These are phyloP conservation scores for Diarsia mendica DNA, from an alignment of 2,888 invertebrate species.

Conservation along the genomic window DNA sequence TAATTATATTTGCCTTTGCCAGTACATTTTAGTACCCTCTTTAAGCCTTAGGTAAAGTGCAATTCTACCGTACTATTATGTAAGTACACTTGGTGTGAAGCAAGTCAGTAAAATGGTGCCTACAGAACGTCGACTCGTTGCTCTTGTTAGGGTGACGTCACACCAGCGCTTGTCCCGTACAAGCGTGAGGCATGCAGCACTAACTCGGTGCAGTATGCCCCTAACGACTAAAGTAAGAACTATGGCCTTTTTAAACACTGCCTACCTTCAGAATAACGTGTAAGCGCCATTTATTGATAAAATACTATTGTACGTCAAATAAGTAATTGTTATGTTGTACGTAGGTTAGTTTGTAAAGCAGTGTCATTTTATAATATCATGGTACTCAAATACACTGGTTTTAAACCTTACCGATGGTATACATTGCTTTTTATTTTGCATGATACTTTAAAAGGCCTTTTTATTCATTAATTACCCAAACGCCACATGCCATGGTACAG, in stretches of 20 bases:
- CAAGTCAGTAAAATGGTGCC: slow-evolving; percentile 60
- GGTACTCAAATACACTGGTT: slow-evolving; percentile 71
- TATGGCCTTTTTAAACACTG: slow-evolving; percentile 57
- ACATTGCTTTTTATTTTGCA: slow-evolving; percentile 40
- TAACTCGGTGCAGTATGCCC: slow-evolving; percentile 9
- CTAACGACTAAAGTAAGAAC: slow-evolving; percentile 35
- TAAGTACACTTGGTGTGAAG: slow-evolving; percentile 48
- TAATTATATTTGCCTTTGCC: not conserved
- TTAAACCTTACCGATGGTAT: slow-evolving; percentile 64
- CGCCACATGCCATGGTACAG: no score
- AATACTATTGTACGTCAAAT: slow-evolving; percentile 44
- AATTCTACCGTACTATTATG: slow-evolving; percentile 26
- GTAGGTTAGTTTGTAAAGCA: slow-evolving; percentile 63
- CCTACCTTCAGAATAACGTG: slow-evolving; percentile 47
- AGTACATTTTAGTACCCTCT: slow-evolving; percentile 2
- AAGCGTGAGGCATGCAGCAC: not conserved
- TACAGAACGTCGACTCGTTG: slow-evolving; percentile 38
- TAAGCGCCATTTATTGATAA: slow-evolving; percentile 62
- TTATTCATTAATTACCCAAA: not conserved
- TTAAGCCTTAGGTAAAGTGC: slow-evolving; percentile 35
- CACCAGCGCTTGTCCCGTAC: slow-evolving; percentile 10
- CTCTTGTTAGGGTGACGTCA: slow-evolving; percentile 18
- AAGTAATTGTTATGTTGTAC: slow-evolving; percentile 64
- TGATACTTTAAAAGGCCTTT: not conserved
- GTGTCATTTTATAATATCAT: slow-evolving; percentile 65